Conservation (phyloP, 2,113 vertebrate species). For the Cinclus mexicanus region DNA sequence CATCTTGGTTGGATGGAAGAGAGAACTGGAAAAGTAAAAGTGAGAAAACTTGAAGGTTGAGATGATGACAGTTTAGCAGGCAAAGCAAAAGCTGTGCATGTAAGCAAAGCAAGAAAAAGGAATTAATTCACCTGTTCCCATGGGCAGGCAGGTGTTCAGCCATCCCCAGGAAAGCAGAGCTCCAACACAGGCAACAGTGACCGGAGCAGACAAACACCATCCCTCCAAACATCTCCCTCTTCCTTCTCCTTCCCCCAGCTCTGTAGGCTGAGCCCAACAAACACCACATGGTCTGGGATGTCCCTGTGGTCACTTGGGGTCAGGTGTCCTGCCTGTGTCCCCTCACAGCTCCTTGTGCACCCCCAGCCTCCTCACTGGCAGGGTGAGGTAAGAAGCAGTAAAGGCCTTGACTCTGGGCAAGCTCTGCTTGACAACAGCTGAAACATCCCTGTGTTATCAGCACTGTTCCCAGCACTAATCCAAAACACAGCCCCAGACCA, state of each 20-base stretch:
- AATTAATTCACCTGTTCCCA: neutral
- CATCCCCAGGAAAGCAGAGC: neutral
- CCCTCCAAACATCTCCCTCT: fast-evolving
- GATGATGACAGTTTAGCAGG: neutral
- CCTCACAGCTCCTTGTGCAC: neutral
- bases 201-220: neutral
- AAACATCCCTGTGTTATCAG: neutral
- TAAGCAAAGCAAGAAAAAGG: neutral
- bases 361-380: fast-evolving
- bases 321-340: neutral
- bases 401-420: neutral
- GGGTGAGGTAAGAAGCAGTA: neutral
- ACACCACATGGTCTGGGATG: fast-evolving
- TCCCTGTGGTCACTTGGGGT: neutral
- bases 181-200: fast-evolving
- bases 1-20: too few species aligned
- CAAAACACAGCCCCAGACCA: fast-evolving
- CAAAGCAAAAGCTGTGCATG: fast-evolving
- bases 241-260: neutral
- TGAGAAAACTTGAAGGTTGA: fast-evolving
- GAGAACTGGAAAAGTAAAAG: neutral
- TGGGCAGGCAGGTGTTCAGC: neutral
- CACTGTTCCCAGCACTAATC: neutral
- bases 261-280: fast-evolving
- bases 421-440: neutral